Evolutionary conservation across 2,797 vertebrate species (phyloP).

Genomic region (Dipus sagitta): DNA sequence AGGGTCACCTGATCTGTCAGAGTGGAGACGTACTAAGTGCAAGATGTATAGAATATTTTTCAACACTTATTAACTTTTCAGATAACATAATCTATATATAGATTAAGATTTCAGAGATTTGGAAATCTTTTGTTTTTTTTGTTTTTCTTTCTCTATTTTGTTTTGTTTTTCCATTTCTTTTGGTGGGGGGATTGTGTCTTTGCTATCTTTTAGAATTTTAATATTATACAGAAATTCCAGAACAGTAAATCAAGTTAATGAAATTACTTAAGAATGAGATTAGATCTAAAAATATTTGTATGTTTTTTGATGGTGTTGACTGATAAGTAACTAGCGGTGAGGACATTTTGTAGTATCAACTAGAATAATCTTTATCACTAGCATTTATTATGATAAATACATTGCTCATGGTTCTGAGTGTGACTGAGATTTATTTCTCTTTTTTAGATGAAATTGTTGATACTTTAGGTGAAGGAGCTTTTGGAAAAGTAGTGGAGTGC

Average conservation of each 20-base stretch:
- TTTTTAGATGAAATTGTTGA: conserved; percentile 97
- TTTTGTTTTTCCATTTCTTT: conserved; percentile 77
- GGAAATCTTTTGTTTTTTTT: conserved; percentile 87
- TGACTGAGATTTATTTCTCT: conserved; percentile 84
- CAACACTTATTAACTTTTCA: conserved; percentile 91
- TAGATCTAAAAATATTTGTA: conserved; percentile 82
- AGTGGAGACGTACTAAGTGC: conserved; percentile 98
- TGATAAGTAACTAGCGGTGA: conserved; percentile 85
- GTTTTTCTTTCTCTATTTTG: conserved; percentile 84
- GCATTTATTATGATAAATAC: conserved; percentile 79
- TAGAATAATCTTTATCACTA: conserved; percentile 83
- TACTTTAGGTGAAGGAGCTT: conserved; percentile 98
- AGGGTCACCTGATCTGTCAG: conserved; percentile 99
- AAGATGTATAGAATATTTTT: conserved; percentile 99
- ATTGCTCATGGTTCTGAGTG: conserved; percentile 73
- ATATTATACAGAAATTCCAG: conserved; percentile 86
- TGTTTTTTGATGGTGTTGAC: conserved; percentile 83
- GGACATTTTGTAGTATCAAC: conserved; percentile 78
- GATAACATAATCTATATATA: conserved; percentile 88
- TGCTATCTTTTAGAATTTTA: conserved; percentile 88
- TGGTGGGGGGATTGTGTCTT: conserved; percentile 84
- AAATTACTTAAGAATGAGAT: conserved; percentile 85
- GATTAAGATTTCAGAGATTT: conserved; percentile 89
- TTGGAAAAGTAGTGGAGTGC: conserved; percentile 98
- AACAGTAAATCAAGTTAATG: conserved; percentile 86